Percentiles rank a stretch among this genome's conserved stretches.
Conservation (phyloP, 2,113 vertebrate genomes). For the Aplodontia rufa region DNA sequence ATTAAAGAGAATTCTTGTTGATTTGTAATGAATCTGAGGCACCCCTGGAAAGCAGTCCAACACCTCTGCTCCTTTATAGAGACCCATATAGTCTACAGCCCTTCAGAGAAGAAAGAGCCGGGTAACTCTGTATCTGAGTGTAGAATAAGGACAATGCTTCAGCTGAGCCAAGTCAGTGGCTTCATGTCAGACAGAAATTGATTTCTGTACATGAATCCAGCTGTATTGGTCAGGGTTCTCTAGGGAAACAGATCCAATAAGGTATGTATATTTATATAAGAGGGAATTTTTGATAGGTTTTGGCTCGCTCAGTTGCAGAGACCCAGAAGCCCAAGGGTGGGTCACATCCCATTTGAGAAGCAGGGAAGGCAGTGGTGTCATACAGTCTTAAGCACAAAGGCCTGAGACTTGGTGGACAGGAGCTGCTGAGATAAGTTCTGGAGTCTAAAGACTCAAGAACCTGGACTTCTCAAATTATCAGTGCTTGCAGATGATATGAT, state of each 20-base stretch:
- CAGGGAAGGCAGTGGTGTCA: not conserved
- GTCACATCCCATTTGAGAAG: not conserved
- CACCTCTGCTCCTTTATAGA: not conserved
- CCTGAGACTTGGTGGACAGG: not conserved
- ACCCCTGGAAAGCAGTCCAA: not conserved
- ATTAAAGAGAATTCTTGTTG: not conserved
- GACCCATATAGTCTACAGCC: not conserved
- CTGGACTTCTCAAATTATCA: not conserved
- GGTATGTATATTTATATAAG: not conserved
- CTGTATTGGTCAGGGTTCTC: not conserved
- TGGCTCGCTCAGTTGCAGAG: not conserved
- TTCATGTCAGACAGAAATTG: not conserved
- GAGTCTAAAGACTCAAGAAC: not conserved
- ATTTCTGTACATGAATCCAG: not conserved
- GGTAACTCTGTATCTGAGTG: not conserved
- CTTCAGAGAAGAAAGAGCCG: not conserved
- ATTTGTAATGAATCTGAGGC: not conserved
- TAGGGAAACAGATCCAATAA: not conserved
- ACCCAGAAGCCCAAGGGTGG: not conserved
- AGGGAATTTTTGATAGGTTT: not conserved
- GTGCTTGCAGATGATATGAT: too few relatives aligned
- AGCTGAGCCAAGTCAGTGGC: not conserved
- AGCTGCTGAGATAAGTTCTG: not conserved
- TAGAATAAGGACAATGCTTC: not conserved
- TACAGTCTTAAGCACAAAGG: not conserved